A percentile compares a stretch with the other conserved stretches of the same genome.
These are phyloP conservation scores for Varecia variegata DNA, from an alignment of 2,797 vertebrate genomes.

Conservation along the genomic window DNA sequence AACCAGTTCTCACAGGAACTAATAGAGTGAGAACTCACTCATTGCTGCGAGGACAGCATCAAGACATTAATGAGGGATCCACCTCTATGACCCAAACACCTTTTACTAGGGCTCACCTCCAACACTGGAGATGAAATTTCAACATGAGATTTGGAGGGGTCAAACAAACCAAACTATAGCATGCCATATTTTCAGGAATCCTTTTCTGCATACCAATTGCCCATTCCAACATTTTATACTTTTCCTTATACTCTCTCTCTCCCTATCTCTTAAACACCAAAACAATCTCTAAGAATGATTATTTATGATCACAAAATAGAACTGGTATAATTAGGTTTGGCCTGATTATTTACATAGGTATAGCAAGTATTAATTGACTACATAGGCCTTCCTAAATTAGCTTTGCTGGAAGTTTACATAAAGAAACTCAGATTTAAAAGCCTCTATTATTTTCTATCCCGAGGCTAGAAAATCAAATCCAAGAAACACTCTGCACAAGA, in stretches of 20 bases:
- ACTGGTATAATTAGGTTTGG: background rate
- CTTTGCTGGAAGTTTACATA: slow-evolving; percentile 26
- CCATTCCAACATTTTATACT: background rate
- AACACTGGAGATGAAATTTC: background rate
- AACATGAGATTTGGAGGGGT: background rate
- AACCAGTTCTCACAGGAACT: background rate
- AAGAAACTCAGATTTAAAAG: background rate
- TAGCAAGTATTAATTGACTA: background rate
- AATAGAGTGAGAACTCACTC: background rate
- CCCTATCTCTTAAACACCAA: background rate
- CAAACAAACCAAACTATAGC: background rate
- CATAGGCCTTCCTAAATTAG: background rate
- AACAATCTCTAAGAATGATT: background rate
- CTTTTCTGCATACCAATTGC: background rate
- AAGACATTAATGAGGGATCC: background rate
- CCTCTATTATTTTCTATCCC: background rate
- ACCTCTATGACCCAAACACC: background rate
- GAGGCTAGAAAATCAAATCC: background rate
- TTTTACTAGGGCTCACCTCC: background rate
- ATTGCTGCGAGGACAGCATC: background rate
- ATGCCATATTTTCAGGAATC: background rate
- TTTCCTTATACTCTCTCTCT: background rate
- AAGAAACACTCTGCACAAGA: background rate
- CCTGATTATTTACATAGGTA: background rate
- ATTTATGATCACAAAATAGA: background rate